phyloP scores from a whole-genome alignment of 2,888 invertebrate genomes.

The Altica lythri region DNA sequence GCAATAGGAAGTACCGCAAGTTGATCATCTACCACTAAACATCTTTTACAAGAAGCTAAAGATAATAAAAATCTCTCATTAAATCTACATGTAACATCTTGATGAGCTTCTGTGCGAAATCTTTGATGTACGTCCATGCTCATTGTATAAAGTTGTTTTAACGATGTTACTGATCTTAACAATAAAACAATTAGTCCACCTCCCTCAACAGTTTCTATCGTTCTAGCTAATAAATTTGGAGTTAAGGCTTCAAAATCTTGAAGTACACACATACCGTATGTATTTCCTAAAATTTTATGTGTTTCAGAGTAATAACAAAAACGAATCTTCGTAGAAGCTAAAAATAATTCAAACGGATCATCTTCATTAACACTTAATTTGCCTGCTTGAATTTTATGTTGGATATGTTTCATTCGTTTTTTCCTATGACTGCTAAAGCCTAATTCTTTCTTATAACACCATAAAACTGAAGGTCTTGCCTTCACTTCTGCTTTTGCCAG shows the following conservation, averaged over 20 bases:
- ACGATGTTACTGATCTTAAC: conserved; percentile 80
- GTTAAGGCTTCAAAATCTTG: conserved; percentile 92
- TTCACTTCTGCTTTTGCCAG: conserved; percentile 92
- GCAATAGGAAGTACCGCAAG: conserved; percentile 91
- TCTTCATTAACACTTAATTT: conserved; percentile 90
- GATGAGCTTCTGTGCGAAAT: conserved; percentile 93
- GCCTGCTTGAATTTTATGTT: conserved; percentile 85
- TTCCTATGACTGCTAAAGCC: conserved; percentile 78
- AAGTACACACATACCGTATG: conserved; percentile 83
- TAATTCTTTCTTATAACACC: conserved; percentile 94
- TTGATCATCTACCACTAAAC: conserved; percentile 93
- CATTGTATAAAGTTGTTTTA: conserved; percentile 94
- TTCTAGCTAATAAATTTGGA: conserved; percentile 94
- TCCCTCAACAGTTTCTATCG: conserved; percentile 97
- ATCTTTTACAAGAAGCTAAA: conserved; percentile 82
- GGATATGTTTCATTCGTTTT: conserved; percentile 83
- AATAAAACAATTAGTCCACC: conserved; percentile 79
- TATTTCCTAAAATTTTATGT: conserved; percentile 96
- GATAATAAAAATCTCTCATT: conserved; percentile 96
- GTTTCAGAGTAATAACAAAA: conserved; percentile 98
- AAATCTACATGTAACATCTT: conserved; percentile 89
- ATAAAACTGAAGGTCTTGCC: conserved; percentile 90
- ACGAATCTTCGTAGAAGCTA: conserved; percentile 94
- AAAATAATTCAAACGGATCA: conserved; percentile 94
- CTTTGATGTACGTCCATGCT: conserved; percentile 98